Evolutionary conservation across 2,797 vertebrate species (phyloP), one percentile per base, ranked within the genome.

Genomic region (Acanthiza pusilla): DNA sequence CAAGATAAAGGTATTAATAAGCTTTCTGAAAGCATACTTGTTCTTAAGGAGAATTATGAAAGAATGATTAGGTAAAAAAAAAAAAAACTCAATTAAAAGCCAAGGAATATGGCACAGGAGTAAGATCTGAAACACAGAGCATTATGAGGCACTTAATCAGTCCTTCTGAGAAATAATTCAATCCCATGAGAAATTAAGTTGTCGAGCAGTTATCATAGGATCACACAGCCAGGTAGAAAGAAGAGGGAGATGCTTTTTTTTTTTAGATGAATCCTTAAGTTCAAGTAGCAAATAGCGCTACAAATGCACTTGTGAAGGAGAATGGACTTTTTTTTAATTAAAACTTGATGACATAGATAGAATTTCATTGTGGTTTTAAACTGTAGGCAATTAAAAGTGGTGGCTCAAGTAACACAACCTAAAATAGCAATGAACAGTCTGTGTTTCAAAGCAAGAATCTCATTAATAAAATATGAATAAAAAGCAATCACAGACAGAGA

Each of bases 31-130:
- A 85, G 43, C 30, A 67, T 48, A 36, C 25, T 54, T 94, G 22
- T 82, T 87, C 67, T 81, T 85, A 45, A 75, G 40, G 19, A 91
- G 51, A 95, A 68, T 85, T 96, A 76, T 22, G 74, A 58, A 93
- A 75, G 42, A 43, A 55, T 65, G 25, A 65, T 62, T 91, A 55
- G n/a, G 32, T 85, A 42, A 85, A 92, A 91, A 85, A 80, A 38
- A 61, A 85, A 92, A 91, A 85, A 80, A 38, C 58, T 74, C 73
- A 47, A 62, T 74, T 78, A 47, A 62, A 94, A 75, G 42, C 43
- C 58, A 91, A 74, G 48, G 72, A 94, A 85, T 66, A 38, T 47
- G 51, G 26, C 58, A 74, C 22, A 80, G 71, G 45, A 85, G 18
- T 43, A 38, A 78, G 36, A 86, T 79, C 74, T 72, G 75, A 91